phyloP scores from a whole-genome alignment of 2,113 vertebrate genomes.

The Hylia prasina region DNA sequence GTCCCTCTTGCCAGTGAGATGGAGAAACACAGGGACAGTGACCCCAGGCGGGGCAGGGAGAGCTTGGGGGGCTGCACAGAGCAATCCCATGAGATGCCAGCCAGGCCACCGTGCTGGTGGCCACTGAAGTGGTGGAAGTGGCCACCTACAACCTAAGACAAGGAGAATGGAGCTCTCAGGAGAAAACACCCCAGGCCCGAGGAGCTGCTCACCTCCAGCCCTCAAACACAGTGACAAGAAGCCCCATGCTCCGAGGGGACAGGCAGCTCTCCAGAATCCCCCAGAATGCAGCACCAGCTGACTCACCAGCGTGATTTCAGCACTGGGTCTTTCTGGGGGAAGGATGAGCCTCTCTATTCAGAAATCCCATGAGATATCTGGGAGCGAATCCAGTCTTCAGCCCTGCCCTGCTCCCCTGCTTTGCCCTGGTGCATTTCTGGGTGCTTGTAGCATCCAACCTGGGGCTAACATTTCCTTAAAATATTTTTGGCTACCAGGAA shows the following conservation, averaged over 20 bases:
- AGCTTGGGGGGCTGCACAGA: rapidly evolving
- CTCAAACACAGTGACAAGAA: rapidly evolving
- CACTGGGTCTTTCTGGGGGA: neutral
- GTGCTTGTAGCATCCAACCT: neutral
- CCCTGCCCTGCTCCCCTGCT: neutral
- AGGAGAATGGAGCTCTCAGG: neutral
- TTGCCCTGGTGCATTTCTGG: neutral
- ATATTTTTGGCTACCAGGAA: neutral
- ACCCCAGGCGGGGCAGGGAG: neutral
- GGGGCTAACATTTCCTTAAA: neutral
- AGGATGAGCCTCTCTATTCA: neutral
- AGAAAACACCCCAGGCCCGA: neutral
- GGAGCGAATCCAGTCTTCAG: neutral
- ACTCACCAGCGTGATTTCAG: rapidly evolving
- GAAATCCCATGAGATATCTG: neutral
- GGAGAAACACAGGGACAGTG: rapidly evolving
- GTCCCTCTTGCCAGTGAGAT: neutral
- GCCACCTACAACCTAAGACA: neutral
- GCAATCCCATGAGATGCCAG: neutral
- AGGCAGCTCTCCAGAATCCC: neutral
- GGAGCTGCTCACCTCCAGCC: neutral
- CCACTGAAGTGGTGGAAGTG: neutral
- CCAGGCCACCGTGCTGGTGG: rapidly evolving
- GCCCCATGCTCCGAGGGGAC: rapidly evolving
- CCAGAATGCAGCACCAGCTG: neutral